These are phyloP conservation scores for Amorpha juglandis DNA, from an alignment of 2,888 invertebrate genomes.

Conservation along the genomic window DNA sequence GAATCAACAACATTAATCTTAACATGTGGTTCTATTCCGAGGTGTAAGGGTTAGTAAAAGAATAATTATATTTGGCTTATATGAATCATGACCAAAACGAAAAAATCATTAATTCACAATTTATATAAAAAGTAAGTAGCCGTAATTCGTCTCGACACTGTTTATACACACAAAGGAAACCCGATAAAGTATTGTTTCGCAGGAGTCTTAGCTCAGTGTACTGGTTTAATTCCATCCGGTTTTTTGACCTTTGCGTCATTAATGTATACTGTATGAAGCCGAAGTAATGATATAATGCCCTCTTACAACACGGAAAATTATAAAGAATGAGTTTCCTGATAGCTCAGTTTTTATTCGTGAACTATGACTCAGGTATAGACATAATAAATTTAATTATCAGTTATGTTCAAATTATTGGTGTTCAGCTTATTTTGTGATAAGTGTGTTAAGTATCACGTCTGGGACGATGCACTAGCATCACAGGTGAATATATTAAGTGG, in stretches of 20 bases:
- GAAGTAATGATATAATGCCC: slow-evolving; percentile 21
- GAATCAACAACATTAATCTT: no score
- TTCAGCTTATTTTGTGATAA: slow-evolving; percentile 2
- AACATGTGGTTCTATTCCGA: no score
- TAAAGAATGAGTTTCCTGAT: slow-evolving; percentile 14
- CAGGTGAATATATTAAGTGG: background rate
- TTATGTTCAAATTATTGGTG: background rate
- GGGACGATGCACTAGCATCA: slow-evolving; percentile 2
- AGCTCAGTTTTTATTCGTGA: slow-evolving; percentile 8
- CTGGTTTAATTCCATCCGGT: slow-evolving; percentile 23
- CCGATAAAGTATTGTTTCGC: slow-evolving; percentile 16
- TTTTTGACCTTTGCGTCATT: slow-evolving; percentile 24
- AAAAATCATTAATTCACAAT: background rate
- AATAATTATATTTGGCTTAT: no score
- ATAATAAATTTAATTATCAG: slow-evolving; percentile 10
- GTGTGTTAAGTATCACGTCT: slow-evolving; percentile 7
- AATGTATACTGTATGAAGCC: background rate
- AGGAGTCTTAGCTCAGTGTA: slow-evolving; percentile 13
- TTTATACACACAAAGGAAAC: background rate
- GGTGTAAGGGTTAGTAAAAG: no score
- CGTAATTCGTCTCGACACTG: background rate
- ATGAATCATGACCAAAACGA: no score
- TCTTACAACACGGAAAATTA: slow-evolving; percentile 20
- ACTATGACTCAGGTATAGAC: background rate
- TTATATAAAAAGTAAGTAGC: background rate